Base-by-base conservation (phyloP, 2,797 vertebrate genomes). In the Urocyon cinereoargenteus region DNA sequence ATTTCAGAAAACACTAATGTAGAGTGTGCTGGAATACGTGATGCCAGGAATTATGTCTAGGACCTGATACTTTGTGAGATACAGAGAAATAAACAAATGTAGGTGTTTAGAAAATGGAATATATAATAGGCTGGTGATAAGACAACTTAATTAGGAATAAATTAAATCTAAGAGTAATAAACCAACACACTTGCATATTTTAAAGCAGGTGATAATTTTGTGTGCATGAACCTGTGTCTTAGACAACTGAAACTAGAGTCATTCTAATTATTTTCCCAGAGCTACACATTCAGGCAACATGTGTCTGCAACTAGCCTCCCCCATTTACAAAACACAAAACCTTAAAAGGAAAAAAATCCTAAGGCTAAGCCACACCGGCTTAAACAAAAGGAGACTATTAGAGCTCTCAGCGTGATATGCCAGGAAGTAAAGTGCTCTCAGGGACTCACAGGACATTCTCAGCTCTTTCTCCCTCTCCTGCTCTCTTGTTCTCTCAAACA, bases 71-170 rank as follows among this genome's bases (percentile, higher is more conserved):
- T 79, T 94, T 70, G 59, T 49, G 86, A 95, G 87, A 68, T 81
- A 84, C 31, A 84, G 61, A 95, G 90, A 95, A 95, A 79, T 15
- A 92, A 90, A 77, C 34, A 92, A 94, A 92, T 84, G 36, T 4
- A 40, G 26, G 31, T 91, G 51, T 87, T 97, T 90, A 92, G 24
- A 85, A 92, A 97, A 79, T 75, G 45, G 70, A 94, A 94, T 84
- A 68, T 82, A 22, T 84, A 87, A 84, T 49, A n/a, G 12, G 19
- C 45, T 90, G 31, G 28, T 57, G 86, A 92, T 75, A 75, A 90
- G 81, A 90, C 72, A 95, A n/a, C 61, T 95, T 96, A 96, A 97
- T 90, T 95, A 86, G n/a, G 77, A 92, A 92, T 83, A 92, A 92
- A 92, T 95, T 92, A 92, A 97, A 95, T 70, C 70, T 92, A 77